Percentiles rank a stretch among this genome's conserved stretches.
Evolutionary conservation across 2,797 vertebrate species (phyloP).

Genomic region (Clarias fuscus): DNA sequence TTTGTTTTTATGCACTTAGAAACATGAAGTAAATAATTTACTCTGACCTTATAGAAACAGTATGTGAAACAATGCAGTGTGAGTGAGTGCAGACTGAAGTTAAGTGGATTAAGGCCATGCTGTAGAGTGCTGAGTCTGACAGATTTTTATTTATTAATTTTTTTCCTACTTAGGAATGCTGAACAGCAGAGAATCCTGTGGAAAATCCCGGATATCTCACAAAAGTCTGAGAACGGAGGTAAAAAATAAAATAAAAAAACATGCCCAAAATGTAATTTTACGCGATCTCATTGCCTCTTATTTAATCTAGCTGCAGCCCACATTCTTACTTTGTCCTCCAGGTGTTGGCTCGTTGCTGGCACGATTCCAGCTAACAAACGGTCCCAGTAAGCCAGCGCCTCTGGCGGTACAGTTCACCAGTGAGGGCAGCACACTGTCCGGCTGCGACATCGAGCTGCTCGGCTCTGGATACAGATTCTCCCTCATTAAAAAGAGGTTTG

Average conservation of each 20-base stretch:
- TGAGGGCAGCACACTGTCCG: slow-evolving; percentile 93
- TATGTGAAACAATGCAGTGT: not conserved
- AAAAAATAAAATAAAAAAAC: slow-evolving; percentile 41
- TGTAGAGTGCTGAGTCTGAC: not conserved
- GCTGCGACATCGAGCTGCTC: slow-evolving; percentile 94
- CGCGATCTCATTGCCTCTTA: not conserved
- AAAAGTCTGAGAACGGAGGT: slow-evolving; percentile 99
- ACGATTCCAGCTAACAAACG: slow-evolving; percentile 89
- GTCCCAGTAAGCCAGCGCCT: slow-evolving; percentile 90
- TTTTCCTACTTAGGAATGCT: slow-evolving; percentile 80
- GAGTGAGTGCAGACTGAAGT: not conserved
- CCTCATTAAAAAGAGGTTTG: slow-evolving; percentile 97
- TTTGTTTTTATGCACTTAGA: not conserved
- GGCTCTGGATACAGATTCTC: slow-evolving; percentile 97
- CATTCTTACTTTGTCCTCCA: slow-evolving; percentile 53
- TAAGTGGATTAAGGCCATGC: not conserved
- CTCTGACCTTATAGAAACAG: not conserved
- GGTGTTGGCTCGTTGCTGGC: slow-evolving; percentile 94
- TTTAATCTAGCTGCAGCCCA: not conserved
- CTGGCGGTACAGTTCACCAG: slow-evolving; percentile 97
- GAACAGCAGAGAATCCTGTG: slow-evolving; percentile 96
- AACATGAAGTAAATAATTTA: not conserved
- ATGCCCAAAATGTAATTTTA: not conserved
- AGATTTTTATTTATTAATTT: slow-evolving; percentile 19
- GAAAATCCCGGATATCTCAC: slow-evolving; percentile 99